Base-by-base conservation (phyloP, 2,888 invertebrate genomes). In the Empis livida region DNA sequence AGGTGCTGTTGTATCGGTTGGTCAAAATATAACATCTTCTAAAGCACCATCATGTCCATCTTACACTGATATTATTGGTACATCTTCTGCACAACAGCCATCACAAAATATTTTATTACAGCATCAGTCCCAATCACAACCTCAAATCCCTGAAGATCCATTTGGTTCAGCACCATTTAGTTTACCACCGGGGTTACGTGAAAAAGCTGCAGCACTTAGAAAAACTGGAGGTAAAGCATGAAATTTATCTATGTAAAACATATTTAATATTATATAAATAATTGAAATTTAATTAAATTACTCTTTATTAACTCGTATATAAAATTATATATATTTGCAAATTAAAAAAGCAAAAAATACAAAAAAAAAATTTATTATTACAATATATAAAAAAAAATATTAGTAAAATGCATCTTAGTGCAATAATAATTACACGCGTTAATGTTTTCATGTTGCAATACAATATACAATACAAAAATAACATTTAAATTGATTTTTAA, bases 101-200 rank as follows among this genome's bases (percentile, higher is more conserved):
- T 6, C n/a, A 43, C 15, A n/a, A 30, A 40, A 13, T 35, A n/a
- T 35, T 35, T 2, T 13, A 2, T 27, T 15, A 30, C 48, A 47
- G 42, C 32, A 11, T 39, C 30, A 13, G 37, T 42, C 15, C 30
- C 39, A 40, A 20, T 40, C 14, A 45, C 37, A 46, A n/a, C 54
- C 60, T 46, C 72, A 75, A 44, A 61, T 74, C 47, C 69, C 76
- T 5, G 80, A 81, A 61, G 83, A 84, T 71, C 88, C 88, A 14
- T 89, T 89, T 67, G 81, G 84, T 57, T 82, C 83, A 56, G 88
- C 87, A 48, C 89, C 89, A 16, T 88, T 89, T 65, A 83, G 77
- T 71, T 73, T 81, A 65, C 82, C 82, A 42, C 67, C 70, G 47
- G 71, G 69, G 51, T 60, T 72, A 54, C 70, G 73, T 49, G 71